A percentile compares a stretch with the other conserved stretches of the same genome.
These are phyloP conservation scores for Oreortyx pictus DNA, from an alignment of 2,797 vertebrate species.

Conservation along the genomic window DNA sequence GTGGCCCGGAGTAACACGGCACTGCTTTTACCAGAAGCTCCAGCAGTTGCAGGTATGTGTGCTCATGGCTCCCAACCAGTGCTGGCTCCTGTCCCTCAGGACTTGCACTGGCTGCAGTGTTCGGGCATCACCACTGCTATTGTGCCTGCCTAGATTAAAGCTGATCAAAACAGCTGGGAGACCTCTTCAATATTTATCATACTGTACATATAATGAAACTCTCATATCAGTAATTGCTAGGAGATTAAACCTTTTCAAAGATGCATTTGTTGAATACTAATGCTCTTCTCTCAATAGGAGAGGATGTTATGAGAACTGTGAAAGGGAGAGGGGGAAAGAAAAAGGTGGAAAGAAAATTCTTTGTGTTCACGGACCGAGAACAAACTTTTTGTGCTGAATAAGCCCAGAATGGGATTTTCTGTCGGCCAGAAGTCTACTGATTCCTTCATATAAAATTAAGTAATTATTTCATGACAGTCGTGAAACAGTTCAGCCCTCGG, in stretches of 20 bases:
- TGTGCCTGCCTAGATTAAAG: not conserved
- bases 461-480: not conserved
- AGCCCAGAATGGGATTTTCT: not conserved
- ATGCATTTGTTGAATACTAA: not conserved
- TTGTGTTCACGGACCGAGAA: not conserved
- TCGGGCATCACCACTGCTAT: fast-evolving
- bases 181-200: conserved; percentile 7
- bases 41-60: fast-evolving
- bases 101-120: not conserved
- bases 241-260: conserved; percentile 48
- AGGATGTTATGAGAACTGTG: not conserved
- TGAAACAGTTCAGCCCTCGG: not conserved
- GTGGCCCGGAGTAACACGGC: not conserved
- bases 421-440: not conserved
- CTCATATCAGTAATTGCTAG: conserved; percentile 19
- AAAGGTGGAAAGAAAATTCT: not conserved
- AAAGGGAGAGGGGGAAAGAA: not conserved
- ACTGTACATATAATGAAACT: not conserved
- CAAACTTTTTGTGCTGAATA: not conserved
- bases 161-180: not conserved
- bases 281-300: not conserved
- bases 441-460: not conserved
- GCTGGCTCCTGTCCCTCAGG: not conserved
- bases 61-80: fast-evolving
- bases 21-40: not conserved